Conservation (phyloP, 2,888 invertebrate species). For the Euspilapteryx auroguttella region DNA sequence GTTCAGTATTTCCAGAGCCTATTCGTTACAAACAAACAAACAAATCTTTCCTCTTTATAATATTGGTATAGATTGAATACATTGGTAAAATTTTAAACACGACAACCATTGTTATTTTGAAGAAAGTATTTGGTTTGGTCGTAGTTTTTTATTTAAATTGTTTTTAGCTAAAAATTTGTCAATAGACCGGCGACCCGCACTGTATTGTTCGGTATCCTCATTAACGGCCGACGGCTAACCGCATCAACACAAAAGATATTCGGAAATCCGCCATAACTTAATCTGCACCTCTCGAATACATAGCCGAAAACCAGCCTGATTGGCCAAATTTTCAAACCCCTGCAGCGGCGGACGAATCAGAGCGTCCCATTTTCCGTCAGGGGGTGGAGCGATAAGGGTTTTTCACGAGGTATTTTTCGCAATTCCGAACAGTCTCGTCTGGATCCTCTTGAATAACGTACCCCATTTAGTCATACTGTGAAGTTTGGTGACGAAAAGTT, state of each 20-base stretch:
- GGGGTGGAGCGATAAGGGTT: slow-evolving; percentile 51
- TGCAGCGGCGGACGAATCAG: slow-evolving; percentile 31
- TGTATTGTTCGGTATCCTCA: slow-evolving; percentile 22
- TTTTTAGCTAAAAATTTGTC: too few species aligned
- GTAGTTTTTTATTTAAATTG: too few species aligned
- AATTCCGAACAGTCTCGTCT: slow-evolving; percentile 34
- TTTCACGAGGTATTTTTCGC: slow-evolving; percentile 28
- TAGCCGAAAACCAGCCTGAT: slow-evolving; percentile 23
- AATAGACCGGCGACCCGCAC: neutral
- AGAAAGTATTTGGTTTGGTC: too few species aligned
- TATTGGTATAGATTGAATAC: too few species aligned
- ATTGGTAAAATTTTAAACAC: too few species aligned
- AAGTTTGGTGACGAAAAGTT: neutral
- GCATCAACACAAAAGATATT: slow-evolving; percentile 43
- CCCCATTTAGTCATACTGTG: too few species aligned
- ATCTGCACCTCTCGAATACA: slow-evolving; percentile 52
- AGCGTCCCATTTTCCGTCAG: slow-evolving; percentile 16
- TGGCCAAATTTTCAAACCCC: slow-evolving; percentile 46
- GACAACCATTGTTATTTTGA: too few species aligned
- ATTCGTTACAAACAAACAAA: too few species aligned
- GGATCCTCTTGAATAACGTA: neutral
- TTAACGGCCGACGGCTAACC: slow-evolving; percentile 33
- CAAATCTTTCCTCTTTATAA: too few species aligned
- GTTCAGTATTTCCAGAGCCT: too few species aligned
- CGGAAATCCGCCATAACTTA: slow-evolving; percentile 45